Evolutionary conservation across 2,797 vertebrate species (phyloP).

Genomic region (Uromys caudimaculatus): DNA sequence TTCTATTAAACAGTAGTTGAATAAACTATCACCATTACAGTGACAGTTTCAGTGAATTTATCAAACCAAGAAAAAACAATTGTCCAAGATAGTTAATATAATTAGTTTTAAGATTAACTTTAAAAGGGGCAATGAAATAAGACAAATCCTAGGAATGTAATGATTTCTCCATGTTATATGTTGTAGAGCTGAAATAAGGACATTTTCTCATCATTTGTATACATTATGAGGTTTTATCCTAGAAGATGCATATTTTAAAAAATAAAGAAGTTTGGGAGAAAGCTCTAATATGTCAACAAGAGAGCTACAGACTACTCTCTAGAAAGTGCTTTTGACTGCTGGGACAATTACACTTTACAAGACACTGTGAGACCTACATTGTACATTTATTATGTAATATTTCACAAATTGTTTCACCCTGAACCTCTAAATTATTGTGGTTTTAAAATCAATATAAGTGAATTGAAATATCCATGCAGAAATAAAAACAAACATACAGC

Average conservation of each 20-base stretch:
- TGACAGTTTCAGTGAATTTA: neutral
- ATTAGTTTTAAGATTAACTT: slow-evolving; percentile 33
- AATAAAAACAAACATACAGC: neutral
- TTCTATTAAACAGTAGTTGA: slow-evolving; percentile 54
- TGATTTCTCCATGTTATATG: neutral
- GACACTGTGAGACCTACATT: neutral
- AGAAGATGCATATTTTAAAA: neutral
- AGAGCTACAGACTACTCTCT: neutral
- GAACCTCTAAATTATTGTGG: neutral
- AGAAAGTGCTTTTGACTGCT: neutral
- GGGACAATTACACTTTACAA: neutral
- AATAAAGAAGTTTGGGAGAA: neutral
- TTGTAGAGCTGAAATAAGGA: neutral
- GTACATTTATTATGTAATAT: neutral
- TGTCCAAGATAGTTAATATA: slow-evolving; percentile 26
- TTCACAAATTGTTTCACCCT: slow-evolving; percentile 33
- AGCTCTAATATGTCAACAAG: neutral
- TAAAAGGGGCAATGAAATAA: neutral
- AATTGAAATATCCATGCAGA: neutral
- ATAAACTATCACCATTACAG: slow-evolving; percentile 17
- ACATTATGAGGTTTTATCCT: neutral
- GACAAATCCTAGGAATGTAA: neutral
- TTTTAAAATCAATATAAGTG: neutral
- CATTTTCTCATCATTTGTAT: neutral
- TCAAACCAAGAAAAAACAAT: slow-evolving; percentile 46